Conservation (phyloP, 1,140 invertebrate species). For the Melanaphis sacchari region DNA sequence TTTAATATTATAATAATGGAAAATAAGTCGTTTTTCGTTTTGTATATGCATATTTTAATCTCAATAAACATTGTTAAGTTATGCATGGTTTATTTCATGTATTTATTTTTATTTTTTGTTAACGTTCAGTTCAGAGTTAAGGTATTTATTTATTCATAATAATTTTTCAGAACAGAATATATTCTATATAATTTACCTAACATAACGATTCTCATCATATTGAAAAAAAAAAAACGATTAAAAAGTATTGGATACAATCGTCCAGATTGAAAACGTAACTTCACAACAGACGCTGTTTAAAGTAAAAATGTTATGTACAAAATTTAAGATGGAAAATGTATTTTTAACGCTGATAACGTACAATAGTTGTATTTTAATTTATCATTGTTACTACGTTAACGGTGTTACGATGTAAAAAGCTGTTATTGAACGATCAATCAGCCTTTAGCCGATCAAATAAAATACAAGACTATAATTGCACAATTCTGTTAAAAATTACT, state of each 20-base stretch:
- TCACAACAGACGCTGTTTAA: not conserved
- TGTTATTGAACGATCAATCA: not conserved
- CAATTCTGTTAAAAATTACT: not conserved
- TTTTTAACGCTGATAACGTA: not conserved
- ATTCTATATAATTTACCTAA: not conserved
- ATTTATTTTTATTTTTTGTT: not conserved
- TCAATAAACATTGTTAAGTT: not conserved
- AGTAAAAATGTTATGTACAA: not conserved
- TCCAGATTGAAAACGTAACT: not conserved
- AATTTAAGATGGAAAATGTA: not conserved
- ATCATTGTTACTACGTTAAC: not conserved
- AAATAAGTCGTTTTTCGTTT: not conserved
- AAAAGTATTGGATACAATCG: not conserved
- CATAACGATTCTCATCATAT: not conserved
- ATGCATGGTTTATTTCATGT: not conserved
- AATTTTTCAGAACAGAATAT: not conserved
- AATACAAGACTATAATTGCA: not conserved
- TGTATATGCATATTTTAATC: not conserved
- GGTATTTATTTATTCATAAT: not conserved
- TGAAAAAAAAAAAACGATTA: not conserved
- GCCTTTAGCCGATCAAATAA: not conserved
- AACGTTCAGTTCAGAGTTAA: not conserved
- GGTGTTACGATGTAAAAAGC: too few relatives aligned
- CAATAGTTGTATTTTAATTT: not conserved
- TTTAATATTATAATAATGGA: not conserved